These are phyloP conservation scores for Trematocara macrostoma DNA, from an alignment of 2,113 vertebrate genomes.

Conservation along the genomic window DNA sequence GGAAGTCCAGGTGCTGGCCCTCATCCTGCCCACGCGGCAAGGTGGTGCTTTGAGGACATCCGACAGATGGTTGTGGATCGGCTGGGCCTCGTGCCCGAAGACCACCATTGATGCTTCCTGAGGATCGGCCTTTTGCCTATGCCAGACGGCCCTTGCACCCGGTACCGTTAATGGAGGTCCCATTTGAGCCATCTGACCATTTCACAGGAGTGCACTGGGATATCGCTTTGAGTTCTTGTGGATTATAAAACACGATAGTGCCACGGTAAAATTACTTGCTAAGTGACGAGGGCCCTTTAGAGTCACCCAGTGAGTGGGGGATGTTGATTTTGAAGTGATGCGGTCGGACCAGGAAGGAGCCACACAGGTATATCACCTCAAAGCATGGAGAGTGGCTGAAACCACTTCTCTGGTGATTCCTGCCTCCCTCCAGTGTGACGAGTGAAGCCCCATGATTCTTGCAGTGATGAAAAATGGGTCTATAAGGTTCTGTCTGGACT, in stretches of 20 bases:
- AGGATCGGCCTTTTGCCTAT: neutral
- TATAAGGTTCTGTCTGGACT: neutral
- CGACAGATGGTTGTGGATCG: neutral
- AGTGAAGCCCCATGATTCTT: neutral
- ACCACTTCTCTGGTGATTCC: neutral
- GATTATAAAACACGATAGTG: neutral
- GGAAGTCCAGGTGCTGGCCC: neutral
- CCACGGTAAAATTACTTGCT: neutral
- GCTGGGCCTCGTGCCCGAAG: neutral
- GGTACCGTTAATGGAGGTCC: accelerated
- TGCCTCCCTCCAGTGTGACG: accelerated
- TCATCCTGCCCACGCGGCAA: neutral
- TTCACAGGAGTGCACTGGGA: neutral
- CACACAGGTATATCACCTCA: neutral
- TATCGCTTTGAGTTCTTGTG: neutral
- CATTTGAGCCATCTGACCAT: neutral
- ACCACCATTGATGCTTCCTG: neutral
- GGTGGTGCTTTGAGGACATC: neutral
- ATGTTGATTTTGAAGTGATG: neutral
- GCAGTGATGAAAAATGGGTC: neutral
- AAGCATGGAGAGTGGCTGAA: neutral
- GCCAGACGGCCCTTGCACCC: neutral
- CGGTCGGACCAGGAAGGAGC: neutral
- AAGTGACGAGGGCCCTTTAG: neutral
- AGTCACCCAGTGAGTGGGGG: neutral